Conservation (phyloP, 2,888 invertebrate genomes). For the Metalampra italica region DNA sequence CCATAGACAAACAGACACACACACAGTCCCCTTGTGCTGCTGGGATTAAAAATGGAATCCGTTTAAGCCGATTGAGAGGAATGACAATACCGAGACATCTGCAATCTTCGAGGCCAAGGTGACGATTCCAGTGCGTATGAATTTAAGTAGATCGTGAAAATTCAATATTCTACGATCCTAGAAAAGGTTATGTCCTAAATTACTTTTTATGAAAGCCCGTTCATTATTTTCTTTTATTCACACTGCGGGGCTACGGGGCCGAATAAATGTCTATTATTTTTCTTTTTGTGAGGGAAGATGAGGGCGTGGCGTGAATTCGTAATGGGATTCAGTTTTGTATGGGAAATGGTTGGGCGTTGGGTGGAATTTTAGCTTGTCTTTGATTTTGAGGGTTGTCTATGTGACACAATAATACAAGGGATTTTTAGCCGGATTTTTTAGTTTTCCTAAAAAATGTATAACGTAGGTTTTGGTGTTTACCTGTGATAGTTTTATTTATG, state of each 20-base stretch:
- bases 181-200: background rate
- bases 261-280: slow-evolving; percentile 14
- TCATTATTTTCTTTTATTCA: slow-evolving; percentile 11
- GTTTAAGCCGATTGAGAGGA: no score
- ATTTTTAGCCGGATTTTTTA: no score
- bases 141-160: background rate
- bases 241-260: slow-evolving; percentile 1
- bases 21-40: no score
- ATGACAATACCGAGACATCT: no score
- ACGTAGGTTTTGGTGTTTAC: no score
- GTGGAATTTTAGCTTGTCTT: background rate
- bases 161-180: background rate
- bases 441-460: no score
- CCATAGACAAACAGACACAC: no score
- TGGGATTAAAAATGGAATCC: no score
- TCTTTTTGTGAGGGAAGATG: slow-evolving; percentile 10
- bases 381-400: background rate
- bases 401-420: no score
- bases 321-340: slow-evolving; percentile 10
- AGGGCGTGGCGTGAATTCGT: slow-evolving; percentile 12
- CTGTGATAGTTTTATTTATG: no score
- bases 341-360: background rate
- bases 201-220: slow-evolving; percentile 1
- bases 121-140: background rate
- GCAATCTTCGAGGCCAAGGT: no score